Evolutionary conservation across 2,113 vertebrate species (phyloP).

Genomic region (Notarius lentiginosus): DNA sequence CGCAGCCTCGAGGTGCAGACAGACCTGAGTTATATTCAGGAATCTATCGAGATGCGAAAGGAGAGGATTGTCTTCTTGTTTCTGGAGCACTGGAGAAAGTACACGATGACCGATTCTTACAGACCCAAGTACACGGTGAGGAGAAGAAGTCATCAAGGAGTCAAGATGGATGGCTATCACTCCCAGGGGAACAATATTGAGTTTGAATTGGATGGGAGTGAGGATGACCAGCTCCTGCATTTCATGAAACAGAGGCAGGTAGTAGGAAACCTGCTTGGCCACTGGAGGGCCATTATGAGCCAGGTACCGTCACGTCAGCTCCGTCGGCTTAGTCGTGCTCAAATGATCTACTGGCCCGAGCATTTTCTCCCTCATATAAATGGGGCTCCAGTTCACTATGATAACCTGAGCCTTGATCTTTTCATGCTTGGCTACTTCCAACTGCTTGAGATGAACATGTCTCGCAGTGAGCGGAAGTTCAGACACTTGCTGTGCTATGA

Average conservation of each 20-base stretch:
- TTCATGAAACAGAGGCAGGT: conserved; percentile 88
- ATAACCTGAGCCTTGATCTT: conserved; percentile 89
- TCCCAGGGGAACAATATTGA: conserved; percentile 58
- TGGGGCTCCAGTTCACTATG: conserved; percentile 78
- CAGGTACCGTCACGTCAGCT: conserved; percentile 81
- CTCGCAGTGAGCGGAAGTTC: conserved; percentile 87
- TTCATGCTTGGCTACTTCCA: conserved; percentile 99
- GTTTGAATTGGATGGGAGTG: conserved; percentile 53
- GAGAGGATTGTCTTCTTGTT: conserved; percentile 90
- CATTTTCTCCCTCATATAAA: conserved; percentile 88
- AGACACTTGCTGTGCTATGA: conserved; percentile 95
- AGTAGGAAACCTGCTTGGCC: conserved; percentile 83
- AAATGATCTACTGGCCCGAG: conserved; percentile 90
- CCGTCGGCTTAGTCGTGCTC: conserved; percentile 74
- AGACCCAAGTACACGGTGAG: conserved; percentile 63
- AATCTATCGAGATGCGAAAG: conserved; percentile 83
- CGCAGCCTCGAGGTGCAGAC: conserved; percentile 72
- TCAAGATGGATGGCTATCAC: conserved; percentile 56
- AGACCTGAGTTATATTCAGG: conserved; percentile 77
- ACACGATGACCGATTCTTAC: conserved; percentile 76
- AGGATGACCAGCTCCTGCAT: conserved; percentile 79
- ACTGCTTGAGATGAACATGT: conserved; percentile 94
- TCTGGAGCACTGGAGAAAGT: conserved; percentile 91
- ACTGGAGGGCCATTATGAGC: conserved; percentile 86
- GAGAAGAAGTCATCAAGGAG: conserved; percentile 56